Evolutionary conservation across 1,140 invertebrate genomes (phyloP), one percentile per base, ranked within the genome.

Genomic region (Sminthurides bifidus): DNA sequence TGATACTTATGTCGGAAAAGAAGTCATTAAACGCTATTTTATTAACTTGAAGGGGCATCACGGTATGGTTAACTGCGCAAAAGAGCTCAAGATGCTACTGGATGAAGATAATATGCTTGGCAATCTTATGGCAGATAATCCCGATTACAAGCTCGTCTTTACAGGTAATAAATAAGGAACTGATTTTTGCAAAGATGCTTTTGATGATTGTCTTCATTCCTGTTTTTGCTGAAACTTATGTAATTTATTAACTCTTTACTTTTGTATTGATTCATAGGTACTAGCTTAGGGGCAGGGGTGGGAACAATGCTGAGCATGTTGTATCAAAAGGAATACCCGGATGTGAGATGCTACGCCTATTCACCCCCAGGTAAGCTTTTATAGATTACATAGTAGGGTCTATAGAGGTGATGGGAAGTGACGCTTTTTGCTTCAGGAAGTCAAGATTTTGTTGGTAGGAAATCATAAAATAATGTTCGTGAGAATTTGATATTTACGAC

Each of bases 51-150:
- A 83, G 72, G 88, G 85, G 23, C 90, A 94, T 69, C 82, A 82
- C 69, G 89, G 89, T 15, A 94, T 94, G 82, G 76, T 87, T 30
- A 77, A 81, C 65, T 82, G 84, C 17, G 89, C 89, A 4, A 77
- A 78, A 27, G 84, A 84, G 66, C 78, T 95, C 63, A 73, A 83
- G 43, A 79, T 80, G 59, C 80, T 81, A 60, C 69, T 93, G 6
- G 76, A 84, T 55, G 73, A 81, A 44, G 73, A 73, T 23, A 77
- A 80, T 44, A 73, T 84, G n/a, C 70, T 89, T 8, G 79, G 84
- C 52, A 79, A 80, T 61, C 79, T 84, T 1, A 81, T 83, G 59
- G 74, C 75, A 54, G 76, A 77, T 53, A 82, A 82, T 72, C 81
- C 82, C 1, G 75, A 81, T 54, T 87, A 87, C 65, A 76, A 79